Evolutionary conservation across 2,113 vertebrate species (phyloP).

Genomic region (Leptocoma aspasia): DNA sequence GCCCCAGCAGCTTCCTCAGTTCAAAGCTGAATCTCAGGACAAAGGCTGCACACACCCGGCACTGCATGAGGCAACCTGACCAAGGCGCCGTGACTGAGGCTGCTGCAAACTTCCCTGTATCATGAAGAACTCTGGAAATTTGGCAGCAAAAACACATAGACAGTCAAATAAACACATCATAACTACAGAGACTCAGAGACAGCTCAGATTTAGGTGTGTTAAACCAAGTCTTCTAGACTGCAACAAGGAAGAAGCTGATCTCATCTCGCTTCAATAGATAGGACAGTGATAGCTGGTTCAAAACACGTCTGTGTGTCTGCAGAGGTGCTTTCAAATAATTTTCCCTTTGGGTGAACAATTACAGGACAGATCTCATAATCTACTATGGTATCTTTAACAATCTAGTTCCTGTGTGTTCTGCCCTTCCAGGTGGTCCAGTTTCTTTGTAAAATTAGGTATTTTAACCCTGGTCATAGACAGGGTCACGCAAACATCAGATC

Average conservation of each 20-base stretch:
- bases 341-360: not conserved
- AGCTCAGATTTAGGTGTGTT: not conserved
- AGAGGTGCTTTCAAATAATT: not conserved
- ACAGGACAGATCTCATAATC: not conserved
- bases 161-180: not conserved
- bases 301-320: not conserved
- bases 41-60: not conserved
- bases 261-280: not conserved
- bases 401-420: not conserved
- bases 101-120: not conserved
- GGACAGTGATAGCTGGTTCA: not conserved
- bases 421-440: not conserved
- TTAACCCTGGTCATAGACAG: not conserved
- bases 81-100: fast-evolving
- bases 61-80: fast-evolving
- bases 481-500: not conserved
- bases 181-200: not conserved
- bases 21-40: not conserved
- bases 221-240: not conserved
- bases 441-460: not conserved
- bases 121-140: not conserved
- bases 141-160: not conserved
- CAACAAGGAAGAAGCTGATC: not conserved
- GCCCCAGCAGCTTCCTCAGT: not conserved
- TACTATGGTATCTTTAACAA: not conserved